phyloP scores from a whole-genome alignment of 2,888 invertebrate species.

The Clanis bilineata region DNA sequence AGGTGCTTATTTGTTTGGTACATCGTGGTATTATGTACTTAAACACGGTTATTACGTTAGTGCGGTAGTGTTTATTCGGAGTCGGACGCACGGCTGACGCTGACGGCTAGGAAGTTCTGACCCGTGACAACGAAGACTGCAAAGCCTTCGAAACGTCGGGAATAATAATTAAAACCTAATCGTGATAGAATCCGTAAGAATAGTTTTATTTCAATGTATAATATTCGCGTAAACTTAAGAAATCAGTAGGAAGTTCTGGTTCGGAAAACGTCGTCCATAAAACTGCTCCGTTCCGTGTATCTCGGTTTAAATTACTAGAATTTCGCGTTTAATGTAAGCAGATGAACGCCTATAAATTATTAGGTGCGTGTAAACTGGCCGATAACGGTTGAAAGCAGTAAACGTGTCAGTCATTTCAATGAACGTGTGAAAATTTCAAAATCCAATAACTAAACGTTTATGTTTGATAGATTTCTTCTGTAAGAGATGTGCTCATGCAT shows the following conservation, averaged over 20 bases:
- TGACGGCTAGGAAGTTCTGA: no score
- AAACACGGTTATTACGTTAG: conserved; percentile 19
- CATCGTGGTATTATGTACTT: background rate
- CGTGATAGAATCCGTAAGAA: no score
- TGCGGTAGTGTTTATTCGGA: conserved; percentile 37
- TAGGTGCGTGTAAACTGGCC: conserved; percentile 40
- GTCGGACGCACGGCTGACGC: conserved; percentile 30
- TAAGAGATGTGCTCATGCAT: background rate
- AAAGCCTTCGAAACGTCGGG: no score
- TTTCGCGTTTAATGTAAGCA: conserved; percentile 53
- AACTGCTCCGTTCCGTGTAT: conserved; percentile 45
- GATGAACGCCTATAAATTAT: conserved; percentile 61
- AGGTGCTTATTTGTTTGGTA: no score
- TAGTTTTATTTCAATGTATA: no score
- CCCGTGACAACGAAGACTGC: no score
- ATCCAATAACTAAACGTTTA: background rate
- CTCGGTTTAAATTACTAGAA: conserved; percentile 48
- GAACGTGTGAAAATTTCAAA: conserved; percentile 16
- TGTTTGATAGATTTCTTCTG: background rate
- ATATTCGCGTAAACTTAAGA: no score
- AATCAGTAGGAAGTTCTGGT: conserved; percentile 43
- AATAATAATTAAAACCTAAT: no score
- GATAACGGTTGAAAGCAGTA: conserved; percentile 46
- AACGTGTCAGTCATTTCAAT: conserved; percentile 40
- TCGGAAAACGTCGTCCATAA: conserved; percentile 43